Percentiles rank a stretch among this genome's conserved stretches.
Evolutionary conservation across 1,140 invertebrate genomes (phyloP).

Genomic region (Panulirus ornatus): DNA sequence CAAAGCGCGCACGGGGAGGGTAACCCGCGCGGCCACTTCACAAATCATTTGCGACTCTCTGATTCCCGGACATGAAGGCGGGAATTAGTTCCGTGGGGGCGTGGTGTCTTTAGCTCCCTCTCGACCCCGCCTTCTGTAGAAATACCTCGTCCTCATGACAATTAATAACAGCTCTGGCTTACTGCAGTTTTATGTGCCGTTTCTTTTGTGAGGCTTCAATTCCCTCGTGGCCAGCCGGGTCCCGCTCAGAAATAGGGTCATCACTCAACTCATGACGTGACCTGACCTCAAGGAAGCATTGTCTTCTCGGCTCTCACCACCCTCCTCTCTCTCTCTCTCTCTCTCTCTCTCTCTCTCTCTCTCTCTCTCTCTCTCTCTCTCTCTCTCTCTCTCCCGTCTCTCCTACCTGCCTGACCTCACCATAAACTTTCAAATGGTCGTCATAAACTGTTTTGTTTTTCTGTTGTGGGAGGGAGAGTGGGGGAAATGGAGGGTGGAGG

Average conservation of each 20-base stretch:
- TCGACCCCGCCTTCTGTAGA: slow-evolving; percentile 27
- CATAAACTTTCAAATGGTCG: slow-evolving; percentile 49
- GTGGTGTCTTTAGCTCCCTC: slow-evolving; percentile 33
- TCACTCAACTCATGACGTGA: slow-evolving; percentile 60
- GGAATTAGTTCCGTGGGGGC: slow-evolving; percentile 23
- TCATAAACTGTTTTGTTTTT: no score
- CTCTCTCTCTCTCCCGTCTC: no score
- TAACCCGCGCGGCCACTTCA: slow-evolving; percentile 7
- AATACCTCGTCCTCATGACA: slow-evolving; percentile 67
- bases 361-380: no score
- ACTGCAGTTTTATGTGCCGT: slow-evolving; percentile 68
- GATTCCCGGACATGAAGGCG: slow-evolving; percentile 50
- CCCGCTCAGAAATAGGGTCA: slow-evolving; percentile 44
- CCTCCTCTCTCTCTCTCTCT: no score
- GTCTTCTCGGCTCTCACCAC: no score
- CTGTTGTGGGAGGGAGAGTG: no score
- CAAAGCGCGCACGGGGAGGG: slow-evolving; percentile 43
- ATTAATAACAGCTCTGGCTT: slow-evolving; percentile 67
- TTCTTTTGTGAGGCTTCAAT: slow-evolving; percentile 42
- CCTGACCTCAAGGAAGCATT: slow-evolving; percentile 51
- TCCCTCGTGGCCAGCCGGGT: slow-evolving; percentile 36
- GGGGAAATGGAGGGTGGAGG: no score
- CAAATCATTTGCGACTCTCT: slow-evolving; percentile 53
- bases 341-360: no score
- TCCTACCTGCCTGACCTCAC: slow-evolving; percentile 37